Percentiles rank a stretch among this genome's conserved stretches.
Evolutionary conservation across 2,888 invertebrate species (phyloP).

Genomic region (Criorhina ranunculi): DNA sequence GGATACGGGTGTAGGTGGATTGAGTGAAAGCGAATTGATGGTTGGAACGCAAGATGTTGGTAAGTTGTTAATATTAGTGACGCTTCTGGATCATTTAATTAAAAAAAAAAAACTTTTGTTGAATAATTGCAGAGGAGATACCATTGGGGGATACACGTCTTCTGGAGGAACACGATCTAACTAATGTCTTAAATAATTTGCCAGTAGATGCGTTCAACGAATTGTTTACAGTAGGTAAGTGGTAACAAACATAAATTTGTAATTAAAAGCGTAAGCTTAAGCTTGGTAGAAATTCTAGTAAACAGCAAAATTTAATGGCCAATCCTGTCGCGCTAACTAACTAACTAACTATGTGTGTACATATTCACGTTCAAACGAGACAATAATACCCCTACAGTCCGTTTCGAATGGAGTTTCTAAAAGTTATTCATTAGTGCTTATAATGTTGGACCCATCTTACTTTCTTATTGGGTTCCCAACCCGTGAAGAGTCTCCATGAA

Average conservation of each 20-base stretch:
- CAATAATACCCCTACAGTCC: too few relatives aligned
- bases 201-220: conserved; percentile 94
- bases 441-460: too few relatives aligned
- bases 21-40: conserved; percentile 87
- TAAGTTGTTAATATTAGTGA: conserved; percentile 75
- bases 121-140: conserved; percentile 85
- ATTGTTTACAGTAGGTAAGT: conserved; percentile 89
- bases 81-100: neutral
- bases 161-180: conserved; percentile 90
- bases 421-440: too few relatives aligned
- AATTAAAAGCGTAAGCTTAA: too few relatives aligned
- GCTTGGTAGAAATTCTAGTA: too few relatives aligned
- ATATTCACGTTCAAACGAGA: too few relatives aligned
- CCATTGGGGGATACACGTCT: conserved; percentile 86
- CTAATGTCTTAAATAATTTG: conserved; percentile 91
- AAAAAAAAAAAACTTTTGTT: neutral
- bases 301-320: too few relatives aligned
- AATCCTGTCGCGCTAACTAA: too few relatives aligned
- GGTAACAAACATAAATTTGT: neutral
- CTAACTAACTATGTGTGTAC: too few relatives aligned
- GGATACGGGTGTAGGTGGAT: conserved; percentile 86
- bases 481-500: too few relatives aligned
- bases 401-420: too few relatives aligned
- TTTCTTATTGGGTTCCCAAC: too few relatives aligned
- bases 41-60: conserved; percentile 85